A percentile compares a stretch with the other conserved stretches of the same genome.
These are phyloP conservation scores for Lithophane ornitopus DNA, from an alignment of 2,888 invertebrate species.

Conservation along the genomic window DNA sequence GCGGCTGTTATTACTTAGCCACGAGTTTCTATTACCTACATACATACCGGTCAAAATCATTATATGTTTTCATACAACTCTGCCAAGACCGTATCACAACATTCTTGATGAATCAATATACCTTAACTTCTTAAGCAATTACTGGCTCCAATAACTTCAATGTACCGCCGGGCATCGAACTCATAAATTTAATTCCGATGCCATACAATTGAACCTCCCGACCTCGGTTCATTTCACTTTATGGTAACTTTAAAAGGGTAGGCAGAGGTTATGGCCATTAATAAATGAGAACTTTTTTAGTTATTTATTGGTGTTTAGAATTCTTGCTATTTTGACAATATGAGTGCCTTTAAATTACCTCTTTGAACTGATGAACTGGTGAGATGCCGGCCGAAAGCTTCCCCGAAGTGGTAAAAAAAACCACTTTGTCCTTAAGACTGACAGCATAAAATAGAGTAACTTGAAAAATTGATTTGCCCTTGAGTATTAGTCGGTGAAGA, in stretches of 20 bases:
- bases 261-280: neutral
- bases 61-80: neutral
- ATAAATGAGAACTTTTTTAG: neutral
- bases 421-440: too few species aligned
- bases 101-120: constrained; percentile 28
- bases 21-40: too few species aligned
- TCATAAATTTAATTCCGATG: constrained; percentile 73
- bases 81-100: neutral
- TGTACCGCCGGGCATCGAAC: constrained; percentile 69
- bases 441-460: too few species aligned
- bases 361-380: too few species aligned
- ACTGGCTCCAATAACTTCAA: constrained; percentile 59
- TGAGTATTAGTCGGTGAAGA: too few species aligned
- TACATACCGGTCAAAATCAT: too few species aligned
- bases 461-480: too few species aligned
- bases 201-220: constrained; percentile 67
- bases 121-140: constrained; percentile 43
- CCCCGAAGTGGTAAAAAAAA: too few species aligned
- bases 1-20: too few species aligned
- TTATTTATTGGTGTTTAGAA: neutral
- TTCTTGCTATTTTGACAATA: too few species aligned
- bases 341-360: too few species aligned
- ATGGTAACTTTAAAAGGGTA: constrained; percentile 19
- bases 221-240: constrained; percentile 57
- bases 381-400: too few species aligned